Evolutionary conservation across 1,140 invertebrate genomes (phyloP), one percentile per base, ranked within the genome.

Genomic region (Myzus persicae): DNA sequence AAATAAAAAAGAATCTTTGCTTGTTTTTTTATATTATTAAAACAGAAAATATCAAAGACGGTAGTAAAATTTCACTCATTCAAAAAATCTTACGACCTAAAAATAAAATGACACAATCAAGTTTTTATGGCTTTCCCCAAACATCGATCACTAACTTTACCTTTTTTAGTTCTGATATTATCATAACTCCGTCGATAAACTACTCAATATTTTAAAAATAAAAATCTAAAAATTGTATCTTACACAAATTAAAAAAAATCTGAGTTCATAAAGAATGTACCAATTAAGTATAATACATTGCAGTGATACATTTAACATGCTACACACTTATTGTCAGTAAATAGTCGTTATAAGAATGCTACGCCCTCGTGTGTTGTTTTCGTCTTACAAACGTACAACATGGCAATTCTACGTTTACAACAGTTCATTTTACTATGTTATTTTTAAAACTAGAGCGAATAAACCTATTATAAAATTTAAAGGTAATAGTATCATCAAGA

Each of bases 71-170:
- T 42, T 40, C 82, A 84, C 22, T 22, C 36, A 31, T 67, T 67
- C 59, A 31, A 67, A 84, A 38, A 84, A 40, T 40, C 22, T 38
- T 24, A 85, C 7, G 26, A n/a, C 24, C 9, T 85, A 42, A 18
- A 85, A 85, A 85, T 31, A 44, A 85, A 44, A 85, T 26, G 82
- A 44, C 40, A 85, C 40, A 44, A 44, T 85, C 42, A 85, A 84
- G 24, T 84, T 84, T 40, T 42, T 84, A 38, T 82, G 20, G 38
- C 22, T 82, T 40, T 76, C 7, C 18, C 31, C 59, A 76, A n/a
- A 76, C 59, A 6, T 76, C 14, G 7, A 76, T 76, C 31, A 85
- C 38, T 42, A 85, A 44, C 38, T 85, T 44, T 24, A 44, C 40
- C 26, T 31, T 42, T 40, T 31, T 40, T 85, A 42, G 38, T 18